Base-by-base conservation (phyloP, 2,113 vertebrate genomes). In the Pterocles orientalis region DNA sequence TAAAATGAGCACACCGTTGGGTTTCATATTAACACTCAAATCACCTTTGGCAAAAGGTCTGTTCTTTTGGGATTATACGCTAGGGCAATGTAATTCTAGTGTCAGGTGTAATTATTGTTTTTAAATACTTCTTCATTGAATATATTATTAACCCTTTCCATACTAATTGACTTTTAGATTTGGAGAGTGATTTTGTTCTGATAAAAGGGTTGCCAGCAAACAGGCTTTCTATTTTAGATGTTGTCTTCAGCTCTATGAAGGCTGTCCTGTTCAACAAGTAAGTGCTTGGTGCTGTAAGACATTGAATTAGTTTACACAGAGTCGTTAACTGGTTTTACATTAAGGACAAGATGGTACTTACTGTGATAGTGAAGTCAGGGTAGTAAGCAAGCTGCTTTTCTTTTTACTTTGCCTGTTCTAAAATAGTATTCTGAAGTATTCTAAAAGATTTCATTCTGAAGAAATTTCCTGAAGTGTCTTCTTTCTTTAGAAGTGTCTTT, bases 1-100 rank as follows among this genome's bases (percentile, higher is more conserved):
- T 97, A 96, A 97, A 97, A 92, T 12, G 68, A 78, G 56, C 69
- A 39, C 62, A 71, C 0, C 0, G 1, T 69, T 76, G 84, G 78
- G 90, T 95, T 97, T 95, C 95, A 48, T 93, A 96, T 83, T 81
- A 96, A 92, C 81, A 51, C 73, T 64, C 69, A 79, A 91, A 89
- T 77, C 85, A 92, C 96, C 96, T 82, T 80, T 95, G 91, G 94
- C 96, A 94, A 86, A 94, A 97, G 93, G 85, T 92, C 92, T 96
- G 93, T 92, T 95, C 94, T 95, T 86, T 90, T 62, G 93, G 94
- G 87, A 85, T 69, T 91, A 58, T 48, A 45, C 58, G 56, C 29
- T 16, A 53, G 51, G 62, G 54, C 61, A 73, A 47, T 86, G 76
- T 90, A 86, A 95, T 95, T 97, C 58, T 23, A 79, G 71, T 41